Conservation (phyloP, 2,797 vertebrate species). For the Streptopelia turtur region DNA sequence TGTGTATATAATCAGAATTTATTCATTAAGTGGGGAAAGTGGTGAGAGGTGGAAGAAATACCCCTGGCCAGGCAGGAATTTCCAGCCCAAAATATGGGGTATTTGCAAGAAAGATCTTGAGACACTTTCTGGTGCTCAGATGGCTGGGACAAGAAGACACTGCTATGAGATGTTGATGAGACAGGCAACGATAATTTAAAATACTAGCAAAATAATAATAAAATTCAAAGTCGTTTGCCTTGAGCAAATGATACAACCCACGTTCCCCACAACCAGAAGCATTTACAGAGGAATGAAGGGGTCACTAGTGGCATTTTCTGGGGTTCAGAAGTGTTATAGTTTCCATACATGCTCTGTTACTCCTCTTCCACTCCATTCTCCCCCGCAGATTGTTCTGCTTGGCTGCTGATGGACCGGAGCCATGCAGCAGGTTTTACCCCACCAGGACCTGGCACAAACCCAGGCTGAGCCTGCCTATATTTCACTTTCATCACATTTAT, state of each 20-base stretch:
- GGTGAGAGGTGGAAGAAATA: neutral
- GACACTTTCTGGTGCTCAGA: neutral
- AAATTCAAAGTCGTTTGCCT: neutral
- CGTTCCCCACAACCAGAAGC: rapidly evolving
- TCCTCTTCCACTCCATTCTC: neutral
- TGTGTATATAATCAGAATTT: neutral
- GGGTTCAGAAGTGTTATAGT: neutral
- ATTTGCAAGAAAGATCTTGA: neutral
- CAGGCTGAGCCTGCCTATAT: neutral
- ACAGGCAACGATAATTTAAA: neutral
- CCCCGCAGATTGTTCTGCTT: neutral
- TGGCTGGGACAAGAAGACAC: neutral
- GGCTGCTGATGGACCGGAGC: slow-evolving; percentile 11
- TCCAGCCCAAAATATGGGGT: neutral
- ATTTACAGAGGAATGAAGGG: neutral
- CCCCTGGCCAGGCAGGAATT: neutral
- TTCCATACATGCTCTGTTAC: neutral
- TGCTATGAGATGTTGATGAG: neutral
- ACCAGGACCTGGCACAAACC: slow-evolving; percentile 38
- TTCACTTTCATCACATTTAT: slow-evolving; percentile 33
- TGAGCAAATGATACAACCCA: rapidly evolving
- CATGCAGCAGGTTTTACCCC: slow-evolving; percentile 40
- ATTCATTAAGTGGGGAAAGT: neutral
- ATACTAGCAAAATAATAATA: neutral
- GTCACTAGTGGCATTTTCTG: neutral